Conservation (phyloP, 2,113 vertebrate genomes). For the Dromaius novaehollandiae region DNA sequence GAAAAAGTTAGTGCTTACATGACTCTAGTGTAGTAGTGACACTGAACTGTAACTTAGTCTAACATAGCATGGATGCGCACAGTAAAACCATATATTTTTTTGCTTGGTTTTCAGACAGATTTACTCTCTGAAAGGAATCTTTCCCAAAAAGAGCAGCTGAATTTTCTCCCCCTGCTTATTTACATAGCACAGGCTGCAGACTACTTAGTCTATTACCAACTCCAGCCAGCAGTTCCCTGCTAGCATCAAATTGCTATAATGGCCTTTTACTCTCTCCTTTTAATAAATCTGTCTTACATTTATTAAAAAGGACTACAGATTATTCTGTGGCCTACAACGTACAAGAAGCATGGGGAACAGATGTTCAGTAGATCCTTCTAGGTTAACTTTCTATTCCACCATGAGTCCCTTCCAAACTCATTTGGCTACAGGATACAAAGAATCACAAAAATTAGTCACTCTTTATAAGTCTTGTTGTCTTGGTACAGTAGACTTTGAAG, state of each 20-base stretch:
- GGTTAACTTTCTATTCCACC: rapidly evolving
- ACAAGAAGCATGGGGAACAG: neutral
- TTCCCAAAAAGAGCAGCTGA: neutral
- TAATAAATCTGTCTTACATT: neutral
- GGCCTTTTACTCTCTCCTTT: neutral
- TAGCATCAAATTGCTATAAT: neutral
- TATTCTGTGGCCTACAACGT: neutral
- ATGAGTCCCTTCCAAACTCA: neutral
- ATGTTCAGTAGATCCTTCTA: neutral
- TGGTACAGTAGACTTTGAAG: neutral
- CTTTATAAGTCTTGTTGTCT: neutral
- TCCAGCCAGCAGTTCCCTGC: neutral
- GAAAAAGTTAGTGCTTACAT: neutral
- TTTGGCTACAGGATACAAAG: neutral
- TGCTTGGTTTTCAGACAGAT: neutral
- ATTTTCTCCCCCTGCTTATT: neutral
- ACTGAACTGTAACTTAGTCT: neutral
- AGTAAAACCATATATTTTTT: neutral
- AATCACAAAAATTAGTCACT: neutral
- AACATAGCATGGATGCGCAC: neutral
- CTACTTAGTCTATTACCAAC: neutral
- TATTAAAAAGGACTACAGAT: neutral
- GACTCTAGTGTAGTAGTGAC: neutral
- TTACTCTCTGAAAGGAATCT: neutral
- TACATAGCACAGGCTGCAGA: neutral